Base-by-base conservation (phyloP, 2,113 vertebrate genomes). In the Micronycteris hirsuta region DNA sequence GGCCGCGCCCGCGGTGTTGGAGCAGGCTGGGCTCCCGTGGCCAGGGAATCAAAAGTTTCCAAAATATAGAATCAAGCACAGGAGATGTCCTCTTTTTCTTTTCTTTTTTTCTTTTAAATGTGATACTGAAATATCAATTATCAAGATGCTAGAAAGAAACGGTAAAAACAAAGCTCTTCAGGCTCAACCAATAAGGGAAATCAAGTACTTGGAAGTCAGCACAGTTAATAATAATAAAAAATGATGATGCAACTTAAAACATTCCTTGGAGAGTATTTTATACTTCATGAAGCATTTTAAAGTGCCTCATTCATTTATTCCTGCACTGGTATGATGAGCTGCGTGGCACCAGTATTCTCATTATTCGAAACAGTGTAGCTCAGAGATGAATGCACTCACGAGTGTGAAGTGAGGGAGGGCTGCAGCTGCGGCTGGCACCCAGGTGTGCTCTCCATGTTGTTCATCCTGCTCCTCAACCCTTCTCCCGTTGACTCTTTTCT, bases 141-240 rank as follows among this genome's bases (percentile, higher is more conserved):
- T 89, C 71, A 92, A 86, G 73, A 89, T 71, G 49, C 63, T 43
- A 43, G 45, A 41, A 92, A 96, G 80, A 93, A 97, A 85, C 2
- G 74, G 31, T 65, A 56, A 80, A 93, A 77, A 47, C 54, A 84
- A 84, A 94, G 26, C 70, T 89, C 74, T 95, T 96, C 54, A 58
- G 83, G 97, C 89, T 86, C 70, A 91, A 81, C 70, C 82, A 80
- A 80, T 88, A 96, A 89, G 63, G 78, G 49, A 95, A 97, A 94
- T 91, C 77, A 93, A 91, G 65, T 89, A 65, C 92, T 86, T 71
- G 83, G 80, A 89, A 78, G 47, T 89, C 67, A 52, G 45, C 36
- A 54, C 24, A 74, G 80, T 77, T 91, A 94, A 86, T 86, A 88
- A 80, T 80, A 70, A 93, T 54, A 91, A 91, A 87, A 95, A 92